These are phyloP conservation scores for Vicugna pacos DNA, from an alignment of 2,113 vertebrate species.

Conservation along the genomic window DNA sequence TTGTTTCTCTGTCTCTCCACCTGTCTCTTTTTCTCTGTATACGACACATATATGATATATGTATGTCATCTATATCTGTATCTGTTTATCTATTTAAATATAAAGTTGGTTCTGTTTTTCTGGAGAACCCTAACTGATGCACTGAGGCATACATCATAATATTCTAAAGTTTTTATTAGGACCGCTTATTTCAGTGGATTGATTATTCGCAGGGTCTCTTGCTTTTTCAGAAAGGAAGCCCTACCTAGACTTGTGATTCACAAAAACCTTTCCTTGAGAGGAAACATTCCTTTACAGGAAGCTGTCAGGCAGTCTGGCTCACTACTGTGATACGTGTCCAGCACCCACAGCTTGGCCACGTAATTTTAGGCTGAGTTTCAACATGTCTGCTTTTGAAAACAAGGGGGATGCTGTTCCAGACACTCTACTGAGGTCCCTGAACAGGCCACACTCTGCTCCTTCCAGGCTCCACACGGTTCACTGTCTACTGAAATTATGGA, in stretches of 20 bases:
- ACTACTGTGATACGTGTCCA: not conserved
- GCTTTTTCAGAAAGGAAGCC: not conserved
- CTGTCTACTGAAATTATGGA: not conserved
- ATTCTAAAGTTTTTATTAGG: not conserved
- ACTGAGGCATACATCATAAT: not conserved
- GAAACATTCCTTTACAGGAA: not conserved
- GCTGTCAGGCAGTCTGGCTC: not conserved
- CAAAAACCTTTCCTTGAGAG: not conserved
- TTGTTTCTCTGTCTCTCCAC: not conserved
- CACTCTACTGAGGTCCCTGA: not conserved
- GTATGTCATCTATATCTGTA: not conserved
- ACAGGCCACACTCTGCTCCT: not conserved
- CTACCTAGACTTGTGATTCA: not conserved
- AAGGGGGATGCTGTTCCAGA: not conserved
- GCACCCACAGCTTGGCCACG: not conserved
- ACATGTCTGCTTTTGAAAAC: not conserved
- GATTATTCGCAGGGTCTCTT: not conserved
- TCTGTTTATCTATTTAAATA: not conserved
- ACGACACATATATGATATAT: not conserved
- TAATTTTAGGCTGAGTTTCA: not conserved
- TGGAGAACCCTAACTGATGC: not conserved
- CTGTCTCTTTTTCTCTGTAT: not conserved
- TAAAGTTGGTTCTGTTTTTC: not conserved
- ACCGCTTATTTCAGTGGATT: not conserved
- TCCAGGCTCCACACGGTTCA: not conserved